A percentile compares a stretch with the other conserved stretches of the same genome.
Evolutionary conservation across 1,140 invertebrate genomes (phyloP).

Genomic region (Aphelenchoides besseyi): DNA sequence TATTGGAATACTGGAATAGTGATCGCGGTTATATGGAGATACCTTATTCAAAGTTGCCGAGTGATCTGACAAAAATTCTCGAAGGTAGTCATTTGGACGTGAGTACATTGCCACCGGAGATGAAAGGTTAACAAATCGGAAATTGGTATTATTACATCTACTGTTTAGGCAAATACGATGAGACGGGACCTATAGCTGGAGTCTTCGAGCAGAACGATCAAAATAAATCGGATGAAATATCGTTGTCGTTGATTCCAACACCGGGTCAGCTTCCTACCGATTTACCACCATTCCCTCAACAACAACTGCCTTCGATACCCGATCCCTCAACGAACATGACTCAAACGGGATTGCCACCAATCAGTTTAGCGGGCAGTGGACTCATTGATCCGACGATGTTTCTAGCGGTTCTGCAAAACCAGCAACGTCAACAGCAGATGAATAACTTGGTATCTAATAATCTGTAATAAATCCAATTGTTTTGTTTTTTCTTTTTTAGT

Average conservation of each 20-base stretch:
- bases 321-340: neutral
- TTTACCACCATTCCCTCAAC: neutral
- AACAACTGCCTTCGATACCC: neutral
- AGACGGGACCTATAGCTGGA: neutral
- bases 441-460: neutral
- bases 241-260: neutral
- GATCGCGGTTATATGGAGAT: constrained; percentile 40
- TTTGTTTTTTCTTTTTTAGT: neutral
- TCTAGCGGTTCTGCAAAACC: neutral
- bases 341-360: no score
- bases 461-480: neutral
- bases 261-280: neutral
- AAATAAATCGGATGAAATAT: neutral
- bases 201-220: neutral
- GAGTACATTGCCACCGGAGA: constrained; percentile 32
- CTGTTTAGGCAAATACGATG: constrained; percentile 6
- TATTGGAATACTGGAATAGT: constrained; percentile 44
- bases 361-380: neutral
- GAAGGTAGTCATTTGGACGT: constrained; percentile 44
- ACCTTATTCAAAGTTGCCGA: constrained; percentile 37
- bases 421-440: neutral
- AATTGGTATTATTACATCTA: neutral
- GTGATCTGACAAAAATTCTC: constrained; percentile 31
- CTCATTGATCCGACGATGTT: neutral
- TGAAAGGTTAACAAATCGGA: constrained; percentile 35